Evolutionary conservation across 2,113 vertebrate genomes (phyloP), one percentile per base, ranked within the genome.

Genomic region (Psophia crepitans): DNA sequence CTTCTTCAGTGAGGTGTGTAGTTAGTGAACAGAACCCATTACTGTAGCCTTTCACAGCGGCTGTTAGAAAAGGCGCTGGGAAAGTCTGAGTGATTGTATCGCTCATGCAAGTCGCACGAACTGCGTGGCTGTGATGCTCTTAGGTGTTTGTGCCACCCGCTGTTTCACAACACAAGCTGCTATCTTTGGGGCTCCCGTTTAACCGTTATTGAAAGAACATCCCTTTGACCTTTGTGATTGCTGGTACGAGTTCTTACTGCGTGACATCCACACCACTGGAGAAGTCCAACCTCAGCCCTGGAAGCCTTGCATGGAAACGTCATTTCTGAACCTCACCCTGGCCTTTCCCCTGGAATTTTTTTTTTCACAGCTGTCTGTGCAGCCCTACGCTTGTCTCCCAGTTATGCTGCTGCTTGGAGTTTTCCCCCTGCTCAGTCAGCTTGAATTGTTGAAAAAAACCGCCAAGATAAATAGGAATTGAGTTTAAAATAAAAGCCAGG

Each of bases 91-190:
- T 8, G 68, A 26, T 4, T 3, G 41, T 32, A 11, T 5, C 11
- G 43, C 70, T 61, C 3, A 10, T 3, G 5, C 12, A 11, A 56
- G n/a, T 1, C 24, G 21, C 39, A 22, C 41, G 7, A 14, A 21
- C n/a, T 8, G 18, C 20, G 3, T 3, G 10, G 49, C 44, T 11
- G 35, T 2, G 51, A 18, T 19, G 33, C 54, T 57, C 8, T 10
- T 2, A 3, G 0, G 21, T 23, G 10, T 14, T 32, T 6, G 65
- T 20, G 71, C 30, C 12, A 9, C 9, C 14, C 44, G 5, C 26
- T 8, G 17, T 35, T 60, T 18, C 60, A 8, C 49, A 57, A 8
- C 33, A 27, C 46, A 60, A 51, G 60, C 69, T 63, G 48, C 46
- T n/a, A 3, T 11, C 28, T 61, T 23, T 56, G 35, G 15, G 18